Evolutionary conservation across 2,797 vertebrate species (phyloP).

Genomic region (Acropternis orthonyx): DNA sequence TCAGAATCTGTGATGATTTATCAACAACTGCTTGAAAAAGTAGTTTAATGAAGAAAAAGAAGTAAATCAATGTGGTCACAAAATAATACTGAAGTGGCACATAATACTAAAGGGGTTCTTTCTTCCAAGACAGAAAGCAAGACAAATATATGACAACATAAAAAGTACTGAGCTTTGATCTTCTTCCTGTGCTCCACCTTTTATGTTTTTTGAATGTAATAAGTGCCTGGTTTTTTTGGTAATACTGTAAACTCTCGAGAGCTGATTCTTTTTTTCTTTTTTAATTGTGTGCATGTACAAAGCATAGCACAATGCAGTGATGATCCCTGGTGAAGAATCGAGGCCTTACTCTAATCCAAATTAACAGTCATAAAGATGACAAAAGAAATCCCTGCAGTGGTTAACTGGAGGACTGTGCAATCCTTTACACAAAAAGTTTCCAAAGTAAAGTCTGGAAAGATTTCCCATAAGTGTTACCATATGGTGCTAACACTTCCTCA

Average conservation of each 20-base stretch:
- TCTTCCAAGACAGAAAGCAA: neutral
- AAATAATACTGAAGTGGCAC: neutral
- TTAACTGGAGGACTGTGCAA: neutral
- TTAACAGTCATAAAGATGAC: slow-evolving; percentile 4
- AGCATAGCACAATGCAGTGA: neutral
- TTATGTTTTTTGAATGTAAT: neutral
- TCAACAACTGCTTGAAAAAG: neutral
- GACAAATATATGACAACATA: neutral
- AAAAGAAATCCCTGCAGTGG: slow-evolving; percentile 24
- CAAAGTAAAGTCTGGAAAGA: neutral
- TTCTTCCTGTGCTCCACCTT: neutral
- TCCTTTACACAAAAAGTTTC: neutral
- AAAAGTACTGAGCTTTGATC: neutral
- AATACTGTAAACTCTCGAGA: neutral
- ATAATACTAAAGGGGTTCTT: neutral
- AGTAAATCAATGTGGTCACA: neutral
- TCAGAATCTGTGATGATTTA: neutral
- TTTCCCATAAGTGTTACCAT: neutral
- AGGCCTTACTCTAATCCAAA: slow-evolving; percentile 6
- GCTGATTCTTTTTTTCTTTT: neutral
- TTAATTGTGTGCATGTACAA: neutral
- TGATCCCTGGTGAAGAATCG: neutral
- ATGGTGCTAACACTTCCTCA: neutral
- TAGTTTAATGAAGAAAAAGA: neutral
- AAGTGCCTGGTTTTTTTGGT: neutral